Evolutionary conservation across 2,797 vertebrate genomes (phyloP).

Genomic region (Helicolenus hilgendorfi): DNA sequence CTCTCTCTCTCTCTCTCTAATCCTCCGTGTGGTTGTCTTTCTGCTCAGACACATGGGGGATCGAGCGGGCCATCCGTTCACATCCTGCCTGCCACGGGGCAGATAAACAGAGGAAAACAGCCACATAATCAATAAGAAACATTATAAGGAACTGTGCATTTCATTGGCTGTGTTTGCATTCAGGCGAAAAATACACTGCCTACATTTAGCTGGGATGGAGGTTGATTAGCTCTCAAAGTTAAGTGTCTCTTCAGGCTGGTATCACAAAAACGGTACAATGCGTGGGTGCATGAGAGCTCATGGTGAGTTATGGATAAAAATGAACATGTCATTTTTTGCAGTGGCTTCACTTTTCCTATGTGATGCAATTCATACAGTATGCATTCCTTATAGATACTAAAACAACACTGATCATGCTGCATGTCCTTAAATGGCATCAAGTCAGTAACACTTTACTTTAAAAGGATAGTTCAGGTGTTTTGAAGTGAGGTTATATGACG

Average conservation of each 20-base stretch:
- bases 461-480: not conserved
- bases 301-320: not conserved
- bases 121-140: constrained; percentile 41
- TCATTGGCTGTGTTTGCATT: constrained; percentile 1
- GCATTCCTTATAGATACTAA: not conserved
- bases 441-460: not conserved
- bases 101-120: constrained; percentile 61
- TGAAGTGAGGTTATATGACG: not conserved
- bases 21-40: constrained; percentile 71
- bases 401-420: not conserved
- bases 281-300: not conserved
- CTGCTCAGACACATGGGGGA: constrained; percentile 68
- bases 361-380: not conserved
- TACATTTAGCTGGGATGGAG: not conserved
- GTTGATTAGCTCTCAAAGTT: constrained; percentile 17
- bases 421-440: not conserved
- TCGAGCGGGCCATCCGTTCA: constrained; percentile 73
- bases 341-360: not conserved
- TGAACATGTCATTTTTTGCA: not conserved
- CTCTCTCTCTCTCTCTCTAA: constrained; percentile 47
- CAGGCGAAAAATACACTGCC: constrained; percentile 3
- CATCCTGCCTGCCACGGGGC: constrained; percentile 65
- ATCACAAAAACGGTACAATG: not conserved
- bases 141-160: constrained; percentile 20
- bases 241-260: not conserved